phyloP scores from a whole-genome alignment of 2,113 vertebrate genomes.

The Hippocampus comes region DNA sequence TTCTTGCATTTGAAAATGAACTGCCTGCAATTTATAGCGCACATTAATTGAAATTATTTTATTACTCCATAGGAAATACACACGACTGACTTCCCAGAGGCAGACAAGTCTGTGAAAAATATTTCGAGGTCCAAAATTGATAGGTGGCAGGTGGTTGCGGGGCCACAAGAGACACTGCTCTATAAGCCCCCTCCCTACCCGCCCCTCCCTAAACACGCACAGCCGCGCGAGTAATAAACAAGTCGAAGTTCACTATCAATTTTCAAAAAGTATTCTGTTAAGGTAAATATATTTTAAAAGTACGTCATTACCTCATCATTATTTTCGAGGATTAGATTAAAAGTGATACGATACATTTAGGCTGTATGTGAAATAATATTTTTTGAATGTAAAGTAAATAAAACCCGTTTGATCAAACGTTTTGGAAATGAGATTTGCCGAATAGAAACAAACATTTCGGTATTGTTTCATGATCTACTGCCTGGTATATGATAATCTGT shows the following conservation, averaged over 20 bases:
- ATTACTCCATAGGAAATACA: not conserved
- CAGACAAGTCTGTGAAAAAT: slow-evolving; percentile 20
- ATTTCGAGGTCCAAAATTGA: slow-evolving; percentile 61
- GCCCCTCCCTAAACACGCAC: not conserved
- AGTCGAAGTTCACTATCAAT: not conserved
- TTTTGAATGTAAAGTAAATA: too few species aligned
- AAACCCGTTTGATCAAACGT: too few species aligned
- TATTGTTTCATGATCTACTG: too few species aligned
- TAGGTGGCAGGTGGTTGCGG: slow-evolving; percentile 59
- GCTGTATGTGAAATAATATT: too few species aligned
- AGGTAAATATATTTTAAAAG: not conserved
- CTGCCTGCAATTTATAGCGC: not conserved
- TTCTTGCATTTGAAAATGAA: not conserved
- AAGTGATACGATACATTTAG: not conserved
- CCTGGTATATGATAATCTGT: too few species aligned
- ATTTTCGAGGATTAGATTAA: not conserved
- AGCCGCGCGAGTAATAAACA: not conserved
- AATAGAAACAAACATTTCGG: too few species aligned
- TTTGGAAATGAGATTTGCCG: too few species aligned
- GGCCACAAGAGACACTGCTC: slow-evolving; percentile 43
- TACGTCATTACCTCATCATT: not conserved
- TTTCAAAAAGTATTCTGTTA: not conserved
- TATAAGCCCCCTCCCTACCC: not conserved
- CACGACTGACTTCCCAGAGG: not conserved
- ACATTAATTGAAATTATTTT: not conserved